A percentile compares a stretch with the other conserved stretches of the same genome.
phyloP scores from a whole-genome alignment of 2,113 vertebrate genomes.

The Sterna hirundo region DNA sequence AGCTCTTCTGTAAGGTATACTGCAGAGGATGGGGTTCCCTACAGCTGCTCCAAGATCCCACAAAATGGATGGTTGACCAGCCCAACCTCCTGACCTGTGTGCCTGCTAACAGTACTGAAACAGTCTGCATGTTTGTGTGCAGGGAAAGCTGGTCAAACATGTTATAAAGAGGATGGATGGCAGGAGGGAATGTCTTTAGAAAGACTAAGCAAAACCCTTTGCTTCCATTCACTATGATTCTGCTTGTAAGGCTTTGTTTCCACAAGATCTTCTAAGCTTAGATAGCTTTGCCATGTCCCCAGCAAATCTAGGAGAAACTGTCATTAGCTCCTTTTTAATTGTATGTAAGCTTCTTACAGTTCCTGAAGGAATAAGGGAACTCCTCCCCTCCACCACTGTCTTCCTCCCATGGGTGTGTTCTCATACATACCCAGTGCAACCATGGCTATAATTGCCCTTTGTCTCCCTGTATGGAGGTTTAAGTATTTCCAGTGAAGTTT shows the following conservation, averaged over 20 bases:
- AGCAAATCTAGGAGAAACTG: background rate
- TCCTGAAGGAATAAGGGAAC: background rate
- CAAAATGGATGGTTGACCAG: background rate
- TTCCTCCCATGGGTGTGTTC: background rate
- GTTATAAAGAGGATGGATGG: background rate
- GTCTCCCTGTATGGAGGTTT: background rate
- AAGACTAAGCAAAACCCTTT: background rate
- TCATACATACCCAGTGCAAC: background rate
- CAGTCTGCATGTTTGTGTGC: background rate
- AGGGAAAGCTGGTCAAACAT: background rate
- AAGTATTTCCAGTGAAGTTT: background rate
- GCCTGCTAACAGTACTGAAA: background rate
- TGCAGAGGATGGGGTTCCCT: background rate
- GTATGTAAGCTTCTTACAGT: background rate
- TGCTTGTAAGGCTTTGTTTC: background rate
- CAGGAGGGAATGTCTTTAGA: background rate
- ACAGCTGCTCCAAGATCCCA: background rate
- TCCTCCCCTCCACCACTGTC: background rate
- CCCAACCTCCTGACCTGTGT: background rate
- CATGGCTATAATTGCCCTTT: background rate
- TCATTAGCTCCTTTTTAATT: background rate
- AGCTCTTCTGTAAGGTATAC: background rate
- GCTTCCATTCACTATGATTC: background rate
- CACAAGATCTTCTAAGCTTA: background rate
- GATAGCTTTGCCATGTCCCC: background rate